Evolutionary conservation across 2,113 vertebrate genomes (phyloP), one percentile per base, ranked within the genome.

Genomic region (Chamaetylas fuelleborni): DNA sequence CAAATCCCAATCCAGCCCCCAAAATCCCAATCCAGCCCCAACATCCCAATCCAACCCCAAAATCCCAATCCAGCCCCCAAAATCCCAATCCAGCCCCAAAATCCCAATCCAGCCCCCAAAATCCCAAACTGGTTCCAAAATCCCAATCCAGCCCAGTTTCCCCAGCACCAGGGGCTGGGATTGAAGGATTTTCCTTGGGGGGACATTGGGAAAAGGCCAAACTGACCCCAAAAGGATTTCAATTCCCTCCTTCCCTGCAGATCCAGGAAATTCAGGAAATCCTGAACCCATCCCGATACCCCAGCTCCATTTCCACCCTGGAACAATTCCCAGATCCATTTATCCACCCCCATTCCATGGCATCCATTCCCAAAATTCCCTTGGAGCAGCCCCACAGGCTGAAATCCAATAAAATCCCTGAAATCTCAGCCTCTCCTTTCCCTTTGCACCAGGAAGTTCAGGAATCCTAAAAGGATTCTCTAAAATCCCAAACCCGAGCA

Each of bases 151-250:
- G 43, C 19, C 40, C 22, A 1, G 12, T 56, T 56, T 36, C 5
- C 16, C 17, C n/a, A 12, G 4, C 0, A 0, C 14, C 11, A 3
- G 25, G 19, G 4, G 5, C 12, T 80, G 50, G 40, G 13, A 16
- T 33, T 36, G 50, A 33, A 45, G 50, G 26, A 2, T 4, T 80
- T 80, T 47, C 26, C 40, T 31, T 12, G 20, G 26, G 16, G 6
- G 14, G 2, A 2, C 16, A 5, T 22, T 4, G 16, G 28, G 51
- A 56, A 56, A 28, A 28, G 47, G 36, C 36, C n/a, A 42, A 53
- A 14, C 8, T 42, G 58, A n/a, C 2, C 76, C 76, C 29, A 18
- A 42, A 62, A 40, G 36, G 57, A 12, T 40, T 61, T 19, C 1
- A 14, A 15, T 40, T 50, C 72, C 42, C 34, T 50, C 74, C 8